A percentile compares a stretch with the other conserved stretches of the same genome.
Conservation (phyloP, 1,140 invertebrate genomes). For the Chrysomallon squamiferum region DNA sequence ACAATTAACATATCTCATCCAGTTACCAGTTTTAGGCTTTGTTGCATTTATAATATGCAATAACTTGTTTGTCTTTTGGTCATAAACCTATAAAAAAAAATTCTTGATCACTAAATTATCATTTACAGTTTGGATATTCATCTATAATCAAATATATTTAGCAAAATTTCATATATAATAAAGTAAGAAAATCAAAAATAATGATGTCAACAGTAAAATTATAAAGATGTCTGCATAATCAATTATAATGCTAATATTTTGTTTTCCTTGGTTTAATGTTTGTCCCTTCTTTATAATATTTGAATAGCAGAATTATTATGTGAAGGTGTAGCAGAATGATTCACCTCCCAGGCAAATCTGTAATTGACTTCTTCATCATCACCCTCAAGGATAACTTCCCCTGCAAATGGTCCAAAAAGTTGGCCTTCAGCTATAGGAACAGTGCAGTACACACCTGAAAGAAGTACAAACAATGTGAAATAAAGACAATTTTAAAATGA, state of each 20-base stretch:
- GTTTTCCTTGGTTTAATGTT: too few relatives aligned
- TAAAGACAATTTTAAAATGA: too few relatives aligned
- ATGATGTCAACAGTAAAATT: too few relatives aligned
- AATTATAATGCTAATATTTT: too few relatives aligned
- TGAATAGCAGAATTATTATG: too few relatives aligned
- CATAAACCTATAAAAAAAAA: conserved; percentile 31
- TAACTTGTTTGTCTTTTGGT: conserved; percentile 34
- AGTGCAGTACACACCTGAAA: conserved; percentile 39
- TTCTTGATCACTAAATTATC: too few relatives aligned
- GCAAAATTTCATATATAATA: background rate
- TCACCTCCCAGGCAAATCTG: conserved; percentile 51
- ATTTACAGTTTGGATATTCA: background rate
- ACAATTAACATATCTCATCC: conserved; percentile 62
- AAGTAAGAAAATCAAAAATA: background rate
- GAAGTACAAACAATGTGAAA: too few relatives aligned
- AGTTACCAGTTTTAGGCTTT: conserved; percentile 55
- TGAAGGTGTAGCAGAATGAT: too few relatives aligned
- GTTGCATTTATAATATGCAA: conserved; percentile 62
- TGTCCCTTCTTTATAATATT: too few relatives aligned
- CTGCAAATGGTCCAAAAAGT: conserved; percentile 44
- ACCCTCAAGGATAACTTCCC: conserved; percentile 35
- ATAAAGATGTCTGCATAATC: too few relatives aligned
- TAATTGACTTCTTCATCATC: conserved; percentile 30
- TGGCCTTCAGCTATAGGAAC: conserved; percentile 23
- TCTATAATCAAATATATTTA: background rate